phyloP scores from a whole-genome alignment of 2,888 invertebrate genomes.

The Lycia hirtaria region DNA sequence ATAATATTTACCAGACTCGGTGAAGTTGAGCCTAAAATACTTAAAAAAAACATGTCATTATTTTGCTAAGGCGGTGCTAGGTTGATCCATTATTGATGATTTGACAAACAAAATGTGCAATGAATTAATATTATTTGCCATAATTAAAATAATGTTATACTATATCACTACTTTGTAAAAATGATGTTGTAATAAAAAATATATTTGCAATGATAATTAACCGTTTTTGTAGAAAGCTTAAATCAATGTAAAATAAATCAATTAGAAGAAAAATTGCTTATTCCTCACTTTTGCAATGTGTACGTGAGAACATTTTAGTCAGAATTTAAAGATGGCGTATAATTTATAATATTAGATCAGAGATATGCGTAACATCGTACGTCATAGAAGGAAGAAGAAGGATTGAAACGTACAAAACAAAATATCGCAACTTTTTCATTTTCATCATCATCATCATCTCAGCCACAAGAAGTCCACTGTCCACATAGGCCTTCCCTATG shows the following conservation, averaged over 20 bases:
- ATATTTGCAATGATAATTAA: not conserved
- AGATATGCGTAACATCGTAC: constrained; percentile 1
- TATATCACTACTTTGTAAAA: not conserved
- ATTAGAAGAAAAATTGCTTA: not conserved
- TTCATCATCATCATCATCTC: too few relatives aligned
- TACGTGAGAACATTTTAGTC: not conserved
- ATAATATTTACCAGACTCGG: too few relatives aligned
- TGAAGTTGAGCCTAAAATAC: too few relatives aligned
- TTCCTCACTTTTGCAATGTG: not conserved
- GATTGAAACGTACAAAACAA: not conserved
- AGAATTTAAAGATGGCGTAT: not conserved
- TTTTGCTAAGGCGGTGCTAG: constrained; percentile 16
- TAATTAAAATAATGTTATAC: not conserved
- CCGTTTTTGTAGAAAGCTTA: not conserved
- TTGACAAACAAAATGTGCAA: constrained; percentile 8
- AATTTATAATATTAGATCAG: not conserved
- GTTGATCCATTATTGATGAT: not conserved
- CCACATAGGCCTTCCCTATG: too few relatives aligned
- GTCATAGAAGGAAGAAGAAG: not conserved
- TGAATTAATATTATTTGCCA: constrained; percentile 3
- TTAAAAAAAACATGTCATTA: not conserved
- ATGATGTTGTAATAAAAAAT: not conserved
- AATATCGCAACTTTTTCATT: not conserved
- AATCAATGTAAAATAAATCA: constrained; percentile 3
- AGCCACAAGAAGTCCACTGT: too few relatives aligned